Evolutionary conservation across 2,113 vertebrate species (phyloP), one percentile per base, ranked within the genome.

Genomic region (Rhea americana): DNA sequence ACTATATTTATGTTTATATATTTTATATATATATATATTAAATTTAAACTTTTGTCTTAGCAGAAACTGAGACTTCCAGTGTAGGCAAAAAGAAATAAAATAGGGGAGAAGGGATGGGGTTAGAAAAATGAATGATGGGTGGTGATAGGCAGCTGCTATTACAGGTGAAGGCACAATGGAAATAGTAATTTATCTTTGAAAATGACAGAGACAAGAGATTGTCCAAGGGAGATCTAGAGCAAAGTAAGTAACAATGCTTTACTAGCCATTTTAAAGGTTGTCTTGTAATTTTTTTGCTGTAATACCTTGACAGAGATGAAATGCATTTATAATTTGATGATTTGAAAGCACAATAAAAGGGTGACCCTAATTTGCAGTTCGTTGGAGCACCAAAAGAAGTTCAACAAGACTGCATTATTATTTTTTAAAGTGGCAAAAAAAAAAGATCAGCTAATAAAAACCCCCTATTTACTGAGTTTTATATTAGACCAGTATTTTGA

Each of bases 91-190:
- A 80, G 28, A 71, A 63, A 87, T 55, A 87, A 95, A 94, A 89
- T 32, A 28, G 55, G 82, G 45, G 87, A n/a, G 18, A 70, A 82
- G 13, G 41, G 8, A 48, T 82, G 59, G 45, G 37, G 5, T 41
- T 79, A 85, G 41, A 85, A 82, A 84, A 82, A 5, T 74, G 89
- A 91, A 17, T 89, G 91, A 73, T 78, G 76, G 73, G 53, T 63
- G 59, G 26, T 92, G 78, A 79, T 95, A 93, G 50, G 81, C 81
- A 92, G 59, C 67, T 87, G 45, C 74, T 94, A 85, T 87, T 93
- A 87, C 82, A 93, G 84, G 32, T 92, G 63, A 66, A 76, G 71
- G 70, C 70, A 79, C 48, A 82, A 61, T 48, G 53, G 80, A 87
- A 92, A 80, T 43, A 93, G 45, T 65, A 66, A 74, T 93, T 95